A percentile compares a stretch with the other conserved stretches of the same genome.
These are phyloP conservation scores for Pogonus chalceus DNA, from an alignment of 1,140 invertebrate species.

Conservation along the genomic window DNA sequence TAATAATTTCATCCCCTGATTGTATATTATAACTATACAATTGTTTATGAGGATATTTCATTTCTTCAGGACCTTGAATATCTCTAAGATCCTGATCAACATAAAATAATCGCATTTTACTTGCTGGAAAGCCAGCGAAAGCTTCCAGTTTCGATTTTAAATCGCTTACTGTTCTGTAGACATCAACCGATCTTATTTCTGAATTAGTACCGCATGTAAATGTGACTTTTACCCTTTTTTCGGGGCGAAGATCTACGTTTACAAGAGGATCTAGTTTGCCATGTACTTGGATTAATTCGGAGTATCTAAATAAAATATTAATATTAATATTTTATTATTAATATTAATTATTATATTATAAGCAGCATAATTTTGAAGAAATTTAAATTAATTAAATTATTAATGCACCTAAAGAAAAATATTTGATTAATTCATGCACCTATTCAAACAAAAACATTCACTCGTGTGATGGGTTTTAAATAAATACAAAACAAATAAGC, in stretches of 20 bases:
- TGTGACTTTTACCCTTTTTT: conserved; percentile 74
- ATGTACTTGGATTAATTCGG: conserved; percentile 68
- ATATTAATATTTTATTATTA: conserved; percentile 1
- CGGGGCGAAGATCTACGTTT: conserved; percentile 72
- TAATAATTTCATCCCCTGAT: conserved; percentile 83
- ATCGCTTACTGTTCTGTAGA: conserved; percentile 67
- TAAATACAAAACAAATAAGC: conserved; percentile 8
- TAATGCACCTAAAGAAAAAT: no score
- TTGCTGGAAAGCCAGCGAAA: conserved; percentile 65
- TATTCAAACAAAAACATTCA: background rate
- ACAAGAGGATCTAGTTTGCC: conserved; percentile 80
- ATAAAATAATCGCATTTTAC: conserved; percentile 79
- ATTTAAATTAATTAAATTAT: no score
- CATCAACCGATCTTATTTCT: conserved; percentile 63
- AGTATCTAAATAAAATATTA: conserved; percentile 50
- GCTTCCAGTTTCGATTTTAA: conserved; percentile 69
- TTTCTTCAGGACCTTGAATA: conserved; percentile 70
- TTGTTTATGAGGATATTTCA: conserved; percentile 77
- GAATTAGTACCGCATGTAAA: conserved; percentile 67
- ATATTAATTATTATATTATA: no score
- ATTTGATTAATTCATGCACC: background rate
- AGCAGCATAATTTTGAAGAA: no score
- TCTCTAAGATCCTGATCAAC: conserved; percentile 64
- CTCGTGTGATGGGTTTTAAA: background rate
- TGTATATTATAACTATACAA: conserved; percentile 85